Evolutionary conservation across 92 coral and sea anemone genomes (phyloP), one percentile per base, ranked within the genome.

Genomic region (Porites rus): DNA sequence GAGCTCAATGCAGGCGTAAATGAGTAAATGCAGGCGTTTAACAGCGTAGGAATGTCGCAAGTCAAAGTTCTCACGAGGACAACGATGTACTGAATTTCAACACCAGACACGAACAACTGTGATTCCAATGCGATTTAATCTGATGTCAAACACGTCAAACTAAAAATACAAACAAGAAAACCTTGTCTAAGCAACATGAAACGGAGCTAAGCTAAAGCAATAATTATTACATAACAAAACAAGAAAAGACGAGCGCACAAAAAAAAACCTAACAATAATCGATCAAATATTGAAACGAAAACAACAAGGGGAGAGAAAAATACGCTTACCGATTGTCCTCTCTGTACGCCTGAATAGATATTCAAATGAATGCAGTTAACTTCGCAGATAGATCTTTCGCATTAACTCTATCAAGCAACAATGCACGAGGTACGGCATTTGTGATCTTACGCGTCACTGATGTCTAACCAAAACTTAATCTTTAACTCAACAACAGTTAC

Each of bases 401-500:
- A 28, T 28, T 28, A 28, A 28, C 31, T 28, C 31, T 28, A 28
- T 28, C 31, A 28, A 2, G 31, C 31, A 28, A 28, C 31, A 28
- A 28, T 0, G 31, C 31, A 28, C 31, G 31, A 28, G 31, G 31
- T 28, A 28, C 0, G 31, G 31, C 31, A 28, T 0, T 28, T 28
- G 1, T 0, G 31, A 28, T 28, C 31, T 28, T 28, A 28, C 0
- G 31, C 31, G 3, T 28, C 31, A 28, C 31, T 28, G 1, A 28
- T 28, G 31, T 28, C 31, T 28, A 28, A 28, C 31, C 31, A 28
- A 28, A 28, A 28, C 31, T 28, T 28, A 28, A 28, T 28, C 31
- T 28, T 28, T 28, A 28, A 28, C 31, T 54, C 60, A 54, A 10
- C 13, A 54, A 13, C 83, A 16, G 83, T 78, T 58, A 80, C 85